Evolutionary conservation across 2,888 invertebrate species (phyloP), one percentile per base, ranked within the genome.

Genomic region (Scelioninae gen. 2): DNA sequence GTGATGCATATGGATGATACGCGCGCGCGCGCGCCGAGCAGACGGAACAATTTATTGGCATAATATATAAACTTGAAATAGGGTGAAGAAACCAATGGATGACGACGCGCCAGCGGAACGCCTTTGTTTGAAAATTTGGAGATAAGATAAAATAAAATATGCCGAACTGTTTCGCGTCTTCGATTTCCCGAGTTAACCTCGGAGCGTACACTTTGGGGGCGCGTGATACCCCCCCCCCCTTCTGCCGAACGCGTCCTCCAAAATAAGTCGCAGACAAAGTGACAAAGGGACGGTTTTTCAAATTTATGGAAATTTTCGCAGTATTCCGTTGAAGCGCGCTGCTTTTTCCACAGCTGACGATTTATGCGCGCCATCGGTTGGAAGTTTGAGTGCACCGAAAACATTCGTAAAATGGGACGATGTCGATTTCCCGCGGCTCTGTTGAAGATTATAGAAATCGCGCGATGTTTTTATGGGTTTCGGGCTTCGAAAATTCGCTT

Each of bases 1-100:
- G 50, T 58, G 50, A 67, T 58, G 67, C 67, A 58, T 58, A 67
- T 67, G 58, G 25, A 67, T 67, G 67, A 58, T 67, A 48, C 46
- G 65, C 41, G 28, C 63, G 35, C 46, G 65, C 41, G 28, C 63
- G 35, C 39, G 33, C 25, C 9, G 33, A 2, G 22, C 57, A 57
- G 55, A 41, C 57, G 50, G 48, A 67, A 50, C 57, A 48, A 57
- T 67, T 67, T 67, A 67, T 57, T 67, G 57, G 67, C 33, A 31
- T 57, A 67, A 67, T 57, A 57, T 57, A 57, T 57, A 67, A 65
- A 57, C 55, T 55, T 46, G 57, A 41, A 67, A 57, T 48, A 41
- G 57, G 35, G 57, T 67, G 33, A 67, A 57, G 65, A 57, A 67
- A 67, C 48, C 65, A 55, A 41, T 31, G 22, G 31, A 31, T 28